Evolutionary conservation across 1,140 invertebrate species (phyloP).

Genomic region (Ctenoplectra terminalis): DNA sequence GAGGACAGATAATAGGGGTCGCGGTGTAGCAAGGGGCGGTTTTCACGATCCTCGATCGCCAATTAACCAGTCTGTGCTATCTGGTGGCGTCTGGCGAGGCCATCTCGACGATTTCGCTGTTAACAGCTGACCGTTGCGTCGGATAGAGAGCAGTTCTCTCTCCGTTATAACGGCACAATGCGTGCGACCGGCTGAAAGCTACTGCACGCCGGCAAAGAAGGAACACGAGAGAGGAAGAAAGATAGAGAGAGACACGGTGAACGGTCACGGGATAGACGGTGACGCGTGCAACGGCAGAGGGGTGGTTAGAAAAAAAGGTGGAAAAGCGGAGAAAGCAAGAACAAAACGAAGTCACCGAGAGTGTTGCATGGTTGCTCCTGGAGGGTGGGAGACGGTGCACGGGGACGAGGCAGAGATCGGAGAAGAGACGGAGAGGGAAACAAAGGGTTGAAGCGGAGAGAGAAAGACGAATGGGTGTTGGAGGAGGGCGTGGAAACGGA

Average conservation of each 20-base stretch:
- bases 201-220: conserved; percentile 34
- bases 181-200: conserved; percentile 38
- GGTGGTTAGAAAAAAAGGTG: background rate
- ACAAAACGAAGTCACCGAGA: conserved; percentile 1
- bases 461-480: background rate
- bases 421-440: background rate
- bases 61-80: background rate
- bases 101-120: conserved; percentile 41
- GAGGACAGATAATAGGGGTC: background rate
- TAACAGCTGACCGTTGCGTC: conserved; percentile 13
- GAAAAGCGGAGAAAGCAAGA: conserved; percentile 29
- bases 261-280: background rate
- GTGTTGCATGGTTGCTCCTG: background rate
- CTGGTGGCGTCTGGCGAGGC: background rate
- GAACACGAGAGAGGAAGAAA: background rate
- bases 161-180: conserved; percentile 69
- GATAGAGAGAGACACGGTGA: conserved; percentile 11
- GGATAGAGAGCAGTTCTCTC: background rate
- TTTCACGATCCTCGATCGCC: conserved; percentile 29
- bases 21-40: background rate
- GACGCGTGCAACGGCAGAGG: background rate
- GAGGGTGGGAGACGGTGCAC: background rate
- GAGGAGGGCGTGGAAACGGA: conserved; percentile 18
- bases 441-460: background rate
- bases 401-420: background rate